Base-by-base conservation (phyloP, 1,140 invertebrate genomes). In the Zaprionus inermis region DNA sequence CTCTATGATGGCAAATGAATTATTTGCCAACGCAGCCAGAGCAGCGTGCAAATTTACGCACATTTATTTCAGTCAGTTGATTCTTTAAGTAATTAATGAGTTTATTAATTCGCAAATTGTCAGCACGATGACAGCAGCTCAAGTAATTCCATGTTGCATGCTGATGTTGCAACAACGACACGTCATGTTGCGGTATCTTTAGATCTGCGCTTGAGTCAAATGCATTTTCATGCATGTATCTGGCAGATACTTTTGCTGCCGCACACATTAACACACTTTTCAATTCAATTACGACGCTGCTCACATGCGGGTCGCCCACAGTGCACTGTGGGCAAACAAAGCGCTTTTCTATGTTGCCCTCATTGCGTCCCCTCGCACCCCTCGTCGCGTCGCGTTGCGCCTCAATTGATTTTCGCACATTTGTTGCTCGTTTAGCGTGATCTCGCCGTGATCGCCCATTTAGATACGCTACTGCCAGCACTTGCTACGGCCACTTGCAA, bases 91-190 rank as follows among this genome's bases (percentile, higher is more conserved):
- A 73, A 91, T 91, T 91, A 91, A 91, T 91, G 83, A 78, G 75
- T 84, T 84, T 84, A 79, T 91, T 91, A 81, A 81, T 91, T 88
- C 71, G 83, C 58, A 52, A 79, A 84, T 79, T 81, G 81, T 89
- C 78, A 83, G 74, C 14, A 60, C 56, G 83, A 52, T 86, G 81
- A 91, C 83, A 91, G 76, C 46, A 44, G 69, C 58, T 73, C 60
- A 78, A 73, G 82, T 78, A 76, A 78, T 80, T 79, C 71, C 79
- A 78, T 69, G 71, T 16, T 44, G 38, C n/a, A 49, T 10, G 7
- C 7, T 32, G 30, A 32, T 16, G 11, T 51, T 49, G 52, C 46
- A 54, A 51, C 28, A 10, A 20, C 28, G 16, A 41, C 38, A 16
- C 22, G 9, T 57, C 49, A 38, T 59, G 44, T 20, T 11, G 76